These are phyloP conservation scores for Montipora cactus DNA, from an alignment of 64 coral and sea anemone genomes.

Conservation along the genomic window DNA sequence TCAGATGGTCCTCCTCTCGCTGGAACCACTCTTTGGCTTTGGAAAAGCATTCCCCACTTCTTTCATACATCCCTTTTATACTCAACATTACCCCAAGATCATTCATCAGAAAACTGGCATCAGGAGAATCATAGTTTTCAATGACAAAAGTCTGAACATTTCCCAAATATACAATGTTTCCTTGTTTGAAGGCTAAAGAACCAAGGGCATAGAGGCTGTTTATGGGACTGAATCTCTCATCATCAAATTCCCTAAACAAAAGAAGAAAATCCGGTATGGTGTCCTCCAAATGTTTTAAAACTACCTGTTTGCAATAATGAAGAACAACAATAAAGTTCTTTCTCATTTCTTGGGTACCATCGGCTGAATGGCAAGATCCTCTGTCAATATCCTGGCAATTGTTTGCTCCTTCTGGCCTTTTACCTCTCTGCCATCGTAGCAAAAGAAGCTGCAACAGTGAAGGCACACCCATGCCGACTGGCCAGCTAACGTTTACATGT, in stretches of 20 bases:
- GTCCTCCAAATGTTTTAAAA: too few species aligned
- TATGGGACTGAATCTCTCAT: background rate
- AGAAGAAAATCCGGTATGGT: too few species aligned
- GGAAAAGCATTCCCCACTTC: background rate
- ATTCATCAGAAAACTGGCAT: slow-evolving; percentile 4
- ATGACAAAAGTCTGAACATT: background rate
- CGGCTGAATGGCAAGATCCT: too few species aligned
- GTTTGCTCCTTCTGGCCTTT: too few species aligned
- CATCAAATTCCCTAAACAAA: background rate
- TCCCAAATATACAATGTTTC: background rate
- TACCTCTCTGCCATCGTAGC: too few species aligned
- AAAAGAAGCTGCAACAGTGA: too few species aligned
- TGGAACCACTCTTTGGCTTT: background rate
- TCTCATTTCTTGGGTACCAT: too few species aligned
- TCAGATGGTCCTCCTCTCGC: background rate
- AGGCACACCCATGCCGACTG: too few species aligned
- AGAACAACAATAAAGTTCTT: too few species aligned
- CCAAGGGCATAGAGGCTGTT: background rate
- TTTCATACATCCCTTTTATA: background rate
- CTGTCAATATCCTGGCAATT: too few species aligned
- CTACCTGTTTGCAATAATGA: too few species aligned
- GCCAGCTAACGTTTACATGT: too few species aligned
- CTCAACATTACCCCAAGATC: slow-evolving; percentile 6
- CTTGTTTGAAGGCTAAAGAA: background rate
- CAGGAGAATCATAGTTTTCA: background rate